Base-by-base conservation (phyloP, 2,888 invertebrate species). In the Megastigmus dorsalis region DNA sequence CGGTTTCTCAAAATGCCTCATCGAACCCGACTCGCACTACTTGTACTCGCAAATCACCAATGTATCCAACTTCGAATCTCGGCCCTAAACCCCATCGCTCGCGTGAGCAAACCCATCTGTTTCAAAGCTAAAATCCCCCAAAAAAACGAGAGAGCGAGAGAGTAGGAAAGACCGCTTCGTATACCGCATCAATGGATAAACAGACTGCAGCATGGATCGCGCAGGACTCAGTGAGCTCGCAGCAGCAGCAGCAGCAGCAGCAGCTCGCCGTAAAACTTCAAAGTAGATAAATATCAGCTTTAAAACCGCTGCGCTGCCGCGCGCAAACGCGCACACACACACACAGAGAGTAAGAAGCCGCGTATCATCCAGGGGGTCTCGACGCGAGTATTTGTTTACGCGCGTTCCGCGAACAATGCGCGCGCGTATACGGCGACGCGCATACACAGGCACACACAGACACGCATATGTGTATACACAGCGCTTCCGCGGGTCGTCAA, bases 241-340 rank as follows among this genome's bases (percentile, higher is more conserved):
- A 20, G n/a, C n/a, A n/a, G n/a, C n/a, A n/a, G n/a, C n/a, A n/a
- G n/a, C n/a, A n/a, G n/a, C n/a, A n/a, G n/a, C n/a, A n/a, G n/a
- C n/a, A n/a, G n/a, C n/a, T n/a, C n/a, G 15, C 15, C 48, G 23
- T 54, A 72, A 70, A 60, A 38, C 72, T 54, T 68, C 62, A 72
- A 76, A 76, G 63, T 67, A 59, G 72, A 72, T 75, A 57, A 75
- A 67, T 72, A 67, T 71, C 63, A 36, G 59, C 48, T 59, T 38
- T 48, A 57, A 38, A 59, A 5, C 33, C 10, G 26, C n/a, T 26
- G 26, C 18, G 3, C 28, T 18, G n/a, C 1, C 4, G 7, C 13
- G 20, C 15, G 48, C 15, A 62, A 15, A 43, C 30, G 13, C 2
- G 38, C n/a, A 20, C 36, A 18, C 18, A n/a, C 52, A 23, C 36